Conservation (phyloP, 2,113 vertebrate species). For the Rhinopomastus cyanomelas region DNA sequence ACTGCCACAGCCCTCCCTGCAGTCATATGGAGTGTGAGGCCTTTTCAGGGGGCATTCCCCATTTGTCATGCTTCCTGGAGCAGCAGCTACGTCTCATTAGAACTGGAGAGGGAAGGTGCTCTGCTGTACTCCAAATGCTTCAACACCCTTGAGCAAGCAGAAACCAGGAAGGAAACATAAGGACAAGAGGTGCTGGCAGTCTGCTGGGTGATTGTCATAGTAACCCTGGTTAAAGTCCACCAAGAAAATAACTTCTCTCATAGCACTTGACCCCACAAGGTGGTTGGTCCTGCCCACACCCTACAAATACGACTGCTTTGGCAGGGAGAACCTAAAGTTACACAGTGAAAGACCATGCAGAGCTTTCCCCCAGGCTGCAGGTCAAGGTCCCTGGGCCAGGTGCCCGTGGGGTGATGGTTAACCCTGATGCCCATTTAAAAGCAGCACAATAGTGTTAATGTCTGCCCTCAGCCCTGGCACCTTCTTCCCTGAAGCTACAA, state of each 20-base stretch:
- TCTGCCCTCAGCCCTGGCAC: neutral
- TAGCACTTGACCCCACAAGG: neutral
- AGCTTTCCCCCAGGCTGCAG: neutral
- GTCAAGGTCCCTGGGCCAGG: neutral
- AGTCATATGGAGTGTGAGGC: neutral
- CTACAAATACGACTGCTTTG: neutral
- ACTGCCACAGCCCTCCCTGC: neutral
- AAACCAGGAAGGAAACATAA: neutral
- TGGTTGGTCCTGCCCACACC: neutral
- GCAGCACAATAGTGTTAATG: neutral
- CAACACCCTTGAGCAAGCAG: neutral
- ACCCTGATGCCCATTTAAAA: neutral
- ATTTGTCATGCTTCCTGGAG: neutral
- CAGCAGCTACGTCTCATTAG: neutral
- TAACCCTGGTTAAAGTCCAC: constrained; percentile 45
- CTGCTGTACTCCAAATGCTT: neutral
- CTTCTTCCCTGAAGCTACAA: neutral
- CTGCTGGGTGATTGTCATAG: neutral
- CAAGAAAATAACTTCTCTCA: neutral
- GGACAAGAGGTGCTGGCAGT: neutral
- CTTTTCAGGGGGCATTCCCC: neutral
- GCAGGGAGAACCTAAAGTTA: neutral
- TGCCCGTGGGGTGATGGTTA: constrained; percentile 14
- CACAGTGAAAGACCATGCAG: rapidly evolving
- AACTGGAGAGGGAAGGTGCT: neutral